A percentile compares a stretch with the other conserved stretches of the same genome.
These are phyloP conservation scores for Morone saxatilis DNA, from an alignment of 2,113 vertebrate species.

Conservation along the genomic window DNA sequence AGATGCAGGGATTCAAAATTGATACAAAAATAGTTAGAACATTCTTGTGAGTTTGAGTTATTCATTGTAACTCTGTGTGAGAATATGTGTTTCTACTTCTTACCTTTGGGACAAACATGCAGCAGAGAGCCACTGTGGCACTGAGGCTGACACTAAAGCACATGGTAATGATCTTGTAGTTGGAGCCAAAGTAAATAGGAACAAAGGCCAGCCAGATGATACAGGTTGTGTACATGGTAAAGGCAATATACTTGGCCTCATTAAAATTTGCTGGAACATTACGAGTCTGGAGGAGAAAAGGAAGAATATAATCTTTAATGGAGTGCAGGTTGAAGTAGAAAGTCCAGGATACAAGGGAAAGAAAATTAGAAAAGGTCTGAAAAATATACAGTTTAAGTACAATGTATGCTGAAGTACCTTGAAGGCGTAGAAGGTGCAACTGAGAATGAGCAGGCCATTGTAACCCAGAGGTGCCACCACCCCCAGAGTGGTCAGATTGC, in stretches of 20 bases:
- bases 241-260: constrained; percentile 99
- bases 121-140: constrained; percentile 96
- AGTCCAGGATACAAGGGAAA: rapidly evolving
- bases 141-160: constrained; percentile 99
- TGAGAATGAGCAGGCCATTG: constrained; percentile 97
- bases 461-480: constrained; percentile 98
- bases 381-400: not conserved
- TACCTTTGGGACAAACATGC: constrained; percentile 98
- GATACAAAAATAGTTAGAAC: not conserved
- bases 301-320: not conserved
- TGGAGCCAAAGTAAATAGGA: constrained; percentile 99
- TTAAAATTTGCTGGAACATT: constrained; percentile 99
- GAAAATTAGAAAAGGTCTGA: not conserved
- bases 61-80: not conserved
- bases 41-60: not conserved
- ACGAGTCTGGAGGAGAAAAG: constrained; percentile 85
- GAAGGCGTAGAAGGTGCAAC: constrained; percentile 99
- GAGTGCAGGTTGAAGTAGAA: not conserved
- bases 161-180: constrained; percentile 99
- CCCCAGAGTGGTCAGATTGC: constrained; percentile 96
- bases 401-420: constrained; percentile 79
- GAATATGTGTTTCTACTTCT: constrained; percentile 5
- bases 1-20: not conserved
- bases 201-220: constrained; percentile 99
- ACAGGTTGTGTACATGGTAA: constrained; percentile 99